Evolutionary conservation across 2,888 invertebrate genomes (phyloP).

Genomic region (Cryptops parisi): DNA sequence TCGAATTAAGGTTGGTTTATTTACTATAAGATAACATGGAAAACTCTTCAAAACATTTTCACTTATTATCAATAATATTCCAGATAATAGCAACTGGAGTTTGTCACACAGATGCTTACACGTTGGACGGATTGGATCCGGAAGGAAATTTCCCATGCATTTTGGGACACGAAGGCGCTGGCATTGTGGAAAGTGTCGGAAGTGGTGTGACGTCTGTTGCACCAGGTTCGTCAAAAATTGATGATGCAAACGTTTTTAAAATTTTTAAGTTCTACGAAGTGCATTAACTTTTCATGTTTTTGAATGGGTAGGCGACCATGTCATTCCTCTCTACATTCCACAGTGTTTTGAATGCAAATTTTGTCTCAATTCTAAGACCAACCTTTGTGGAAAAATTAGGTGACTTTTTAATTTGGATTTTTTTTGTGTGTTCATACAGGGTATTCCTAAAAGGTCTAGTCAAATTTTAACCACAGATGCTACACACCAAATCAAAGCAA

Average conservation of each 20-base stretch:
- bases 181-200: conserved; percentile 93
- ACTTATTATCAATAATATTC: background rate
- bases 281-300: conserved; percentile 16
- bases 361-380: conserved; percentile 88
- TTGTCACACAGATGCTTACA: conserved; percentile 89
- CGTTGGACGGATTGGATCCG: conserved; percentile 68
- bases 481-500: no score
- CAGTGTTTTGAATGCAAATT: conserved; percentile 96
- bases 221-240: no score
- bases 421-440: no score
- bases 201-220: conserved; percentile 74
- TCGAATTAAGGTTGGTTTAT: conserved; percentile 17
- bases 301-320: conserved; percentile 67
- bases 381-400: conserved; percentile 88
- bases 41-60: background rate
- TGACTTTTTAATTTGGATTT: background rate
- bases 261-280: background rate
- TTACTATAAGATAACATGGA: no score
- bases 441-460: no score
- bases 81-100: conserved; percentile 65
- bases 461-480: no score
- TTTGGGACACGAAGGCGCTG: conserved; percentile 92
- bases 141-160: conserved; percentile 86
- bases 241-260: no score
- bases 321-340: conserved; percentile 91